Evolutionary conservation across 2,113 vertebrate species (phyloP), one percentile per base, ranked within the genome.

Genomic region (Nyctibius bracteatus): DNA sequence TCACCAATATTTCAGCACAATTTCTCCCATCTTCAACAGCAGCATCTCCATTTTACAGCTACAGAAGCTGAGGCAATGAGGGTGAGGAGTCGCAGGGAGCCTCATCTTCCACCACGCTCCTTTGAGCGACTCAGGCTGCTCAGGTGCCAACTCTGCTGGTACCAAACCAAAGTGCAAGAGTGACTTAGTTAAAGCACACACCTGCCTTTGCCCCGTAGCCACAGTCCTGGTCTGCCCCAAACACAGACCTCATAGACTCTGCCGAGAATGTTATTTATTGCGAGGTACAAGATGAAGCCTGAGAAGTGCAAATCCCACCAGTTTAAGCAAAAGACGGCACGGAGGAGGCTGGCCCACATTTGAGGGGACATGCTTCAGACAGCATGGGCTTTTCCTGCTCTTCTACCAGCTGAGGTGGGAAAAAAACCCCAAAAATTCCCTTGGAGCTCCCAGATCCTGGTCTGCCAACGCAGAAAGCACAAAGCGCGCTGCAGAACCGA

Each of bases 401-500:
- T 57, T 43, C 27, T 22, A 3, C 28, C 13, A 14, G n/a, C n/a
- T 9, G 35, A 14, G 16, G 9, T 5, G 33, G 22, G 8, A 28
- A 19, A 12, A 24, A 14, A 23, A 57, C 10, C 5, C 10, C 5
- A 3, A 67, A 16, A 55, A 46, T 24, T 25, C 82, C 5, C 21
- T 74, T 27, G 44, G 23, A 43, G 33, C 30, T 55, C 33, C 23
- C 52, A 15, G 23, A 3, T 15, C 13, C 37, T 18, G 27, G 5
- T 28, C 39, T 66, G 2, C 7, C 52, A 31, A 16, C 0, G 24
- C 57, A 37, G 23, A 30, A 46, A 62, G 39, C 88, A 24, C n/a
- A 3, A 37, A 47, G 14, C 17, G 3, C 4, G 0, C 57, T 2
- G 46, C 61, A 51, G 19, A 62, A 4, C 68, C 2, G 1, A 21